Conservation (phyloP, 2,888 invertebrate species). For the Eilema caniola region DNA sequence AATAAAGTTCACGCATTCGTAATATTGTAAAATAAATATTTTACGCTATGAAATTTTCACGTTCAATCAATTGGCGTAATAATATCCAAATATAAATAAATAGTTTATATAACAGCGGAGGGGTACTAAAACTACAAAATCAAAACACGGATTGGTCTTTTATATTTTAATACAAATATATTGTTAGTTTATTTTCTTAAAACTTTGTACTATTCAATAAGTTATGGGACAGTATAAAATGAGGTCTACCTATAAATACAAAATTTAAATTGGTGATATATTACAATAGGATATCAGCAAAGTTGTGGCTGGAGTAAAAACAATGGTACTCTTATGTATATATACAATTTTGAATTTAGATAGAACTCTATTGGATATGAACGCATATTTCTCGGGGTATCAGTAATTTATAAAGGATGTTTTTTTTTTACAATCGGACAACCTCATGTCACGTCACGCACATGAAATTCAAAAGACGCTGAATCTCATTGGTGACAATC, state of each 20-base stretch:
- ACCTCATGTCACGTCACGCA: conserved; percentile 69
- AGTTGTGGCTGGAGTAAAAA: conserved; percentile 22
- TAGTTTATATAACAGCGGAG: conserved; percentile 54
- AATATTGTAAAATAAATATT: not conserved
- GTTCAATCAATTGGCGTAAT: conserved; percentile 26
- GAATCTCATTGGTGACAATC: conserved; percentile 74
- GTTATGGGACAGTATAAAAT: conserved; percentile 59
- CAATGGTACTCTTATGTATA: conserved; percentile 21
- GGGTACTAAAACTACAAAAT: conserved; percentile 85
- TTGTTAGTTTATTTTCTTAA: conserved; percentile 76
- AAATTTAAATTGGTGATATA: conserved; percentile 33
- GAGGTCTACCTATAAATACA: conserved; percentile 55
- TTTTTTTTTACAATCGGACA: conserved; percentile 47
- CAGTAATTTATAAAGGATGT: conserved; percentile 27
- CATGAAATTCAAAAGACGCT: conserved; percentile 70
- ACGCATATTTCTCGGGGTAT: conserved; percentile 27
- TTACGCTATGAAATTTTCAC: conserved; percentile 19
- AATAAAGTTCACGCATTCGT: not conserved
- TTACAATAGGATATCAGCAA: conserved; percentile 43
- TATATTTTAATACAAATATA: conserved; percentile 84
- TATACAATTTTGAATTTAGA: conserved; percentile 57
- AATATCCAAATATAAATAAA: conserved; percentile 22
- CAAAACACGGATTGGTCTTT: conserved; percentile 84
- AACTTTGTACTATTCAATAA: conserved; percentile 72
- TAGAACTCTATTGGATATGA: conserved; percentile 28